phyloP scores from a whole-genome alignment of 2,113 vertebrate species.

The Stegastes partitus region DNA sequence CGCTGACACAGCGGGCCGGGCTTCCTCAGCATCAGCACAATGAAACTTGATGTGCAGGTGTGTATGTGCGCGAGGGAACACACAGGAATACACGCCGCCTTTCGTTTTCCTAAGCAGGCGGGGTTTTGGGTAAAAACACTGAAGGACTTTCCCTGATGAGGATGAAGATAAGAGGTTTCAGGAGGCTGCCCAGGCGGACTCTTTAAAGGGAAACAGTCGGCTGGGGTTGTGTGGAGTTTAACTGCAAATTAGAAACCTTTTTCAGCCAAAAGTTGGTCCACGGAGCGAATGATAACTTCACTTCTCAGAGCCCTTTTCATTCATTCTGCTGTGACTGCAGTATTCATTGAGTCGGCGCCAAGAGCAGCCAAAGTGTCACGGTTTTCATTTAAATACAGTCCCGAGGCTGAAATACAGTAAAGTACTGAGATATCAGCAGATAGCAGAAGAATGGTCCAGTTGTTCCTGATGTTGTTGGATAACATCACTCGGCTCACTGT shows the following conservation, averaged over 20 bases:
- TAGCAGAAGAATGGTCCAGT: constrained; percentile 4
- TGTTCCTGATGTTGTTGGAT: constrained; percentile 4
- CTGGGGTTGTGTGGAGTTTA: constrained; percentile 51
- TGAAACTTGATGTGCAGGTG: constrained; percentile 46
- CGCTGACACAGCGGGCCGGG: constrained; percentile 77
- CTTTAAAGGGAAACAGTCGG: constrained; percentile 50
- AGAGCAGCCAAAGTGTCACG: constrained; percentile 28
- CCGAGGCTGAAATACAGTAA: constrained; percentile 13
- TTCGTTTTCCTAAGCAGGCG: constrained; percentile 29
- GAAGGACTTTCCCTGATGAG: constrained; percentile 54
- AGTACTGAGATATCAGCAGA: constrained; percentile 8
- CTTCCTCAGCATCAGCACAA: constrained; percentile 73
- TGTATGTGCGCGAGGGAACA: background rate
- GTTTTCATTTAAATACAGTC: constrained; percentile 40
- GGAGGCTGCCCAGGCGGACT: constrained; percentile 5
- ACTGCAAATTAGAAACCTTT: constrained; percentile 54
- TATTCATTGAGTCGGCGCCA: constrained; percentile 18
- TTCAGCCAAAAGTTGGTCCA: constrained; percentile 39
- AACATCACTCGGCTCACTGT: background rate
- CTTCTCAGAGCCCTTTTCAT: constrained; percentile 14
- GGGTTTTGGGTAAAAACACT: constrained; percentile 30
- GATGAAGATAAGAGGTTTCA: constrained; percentile 55
- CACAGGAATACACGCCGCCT: constrained; percentile 26
- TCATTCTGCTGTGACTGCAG: constrained; percentile 48
- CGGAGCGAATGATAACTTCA: constrained; percentile 24